Conservation (phyloP, 2,888 invertebrate genomes). For the Osmoderma eremita region DNA sequence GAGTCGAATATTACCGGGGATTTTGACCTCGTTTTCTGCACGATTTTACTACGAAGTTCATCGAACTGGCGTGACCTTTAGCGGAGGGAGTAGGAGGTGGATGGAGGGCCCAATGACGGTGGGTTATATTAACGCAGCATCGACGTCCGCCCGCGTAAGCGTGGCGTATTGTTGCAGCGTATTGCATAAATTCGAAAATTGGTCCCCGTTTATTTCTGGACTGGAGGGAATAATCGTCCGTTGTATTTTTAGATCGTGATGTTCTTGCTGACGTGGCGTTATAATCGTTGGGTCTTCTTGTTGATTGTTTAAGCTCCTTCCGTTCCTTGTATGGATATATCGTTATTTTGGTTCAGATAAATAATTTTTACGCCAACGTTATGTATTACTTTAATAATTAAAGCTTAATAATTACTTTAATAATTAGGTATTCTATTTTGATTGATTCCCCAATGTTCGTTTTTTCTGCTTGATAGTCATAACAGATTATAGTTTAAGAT, state of each 20-base stretch:
- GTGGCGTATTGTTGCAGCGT: slow-evolving; percentile 21
- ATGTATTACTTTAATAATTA: too few species aligned
- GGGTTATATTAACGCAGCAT: slow-evolving; percentile 15
- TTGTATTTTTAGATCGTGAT: slow-evolving; percentile 30
- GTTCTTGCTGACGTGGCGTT: slow-evolving; percentile 20
- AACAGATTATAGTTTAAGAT: too few species aligned
- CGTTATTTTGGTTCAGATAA: too few species aligned
- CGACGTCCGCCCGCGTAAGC: background rate
- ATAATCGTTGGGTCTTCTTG: slow-evolving; percentile 6
- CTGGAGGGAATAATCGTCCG: background rate
- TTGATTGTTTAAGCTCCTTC: background rate
- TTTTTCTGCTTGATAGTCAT: too few species aligned
- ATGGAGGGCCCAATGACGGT: background rate
- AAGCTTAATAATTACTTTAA: too few species aligned
- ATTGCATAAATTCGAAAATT: slow-evolving; percentile 34
- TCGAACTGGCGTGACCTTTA: slow-evolving; percentile 53
- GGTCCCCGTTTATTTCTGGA: slow-evolving; percentile 23
- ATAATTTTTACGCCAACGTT: too few species aligned
- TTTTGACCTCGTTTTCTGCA: slow-evolving; percentile 47
- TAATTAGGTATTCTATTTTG: too few species aligned
- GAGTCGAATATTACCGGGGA: slow-evolving; percentile 46
- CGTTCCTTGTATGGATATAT: background rate
- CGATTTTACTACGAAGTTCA: slow-evolving; percentile 48
- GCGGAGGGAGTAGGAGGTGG: slow-evolving; percentile 49
- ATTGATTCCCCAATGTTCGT: too few species aligned